Base-by-base conservation (phyloP, 2,888 invertebrate genomes). In the Acleris sparsana region DNA sequence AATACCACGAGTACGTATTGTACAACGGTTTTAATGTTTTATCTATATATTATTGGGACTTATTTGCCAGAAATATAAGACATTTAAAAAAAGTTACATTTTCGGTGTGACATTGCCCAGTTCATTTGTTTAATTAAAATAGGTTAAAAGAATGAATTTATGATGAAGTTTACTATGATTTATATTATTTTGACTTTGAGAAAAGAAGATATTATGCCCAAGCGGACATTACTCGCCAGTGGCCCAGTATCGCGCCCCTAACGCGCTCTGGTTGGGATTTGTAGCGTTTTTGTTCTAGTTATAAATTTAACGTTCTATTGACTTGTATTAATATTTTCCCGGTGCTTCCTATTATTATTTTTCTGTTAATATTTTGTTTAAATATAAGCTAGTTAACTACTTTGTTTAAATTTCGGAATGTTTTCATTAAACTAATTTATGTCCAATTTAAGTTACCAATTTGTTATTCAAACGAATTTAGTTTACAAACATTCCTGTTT, bases 261-360 rank as follows among this genome's bases (percentile, higher is more conserved):
- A 43, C 43, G 43, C 25, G 25, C 25, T 25, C 16, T 43, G 46
- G 2, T 17, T 46, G 17, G 46, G 46, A n/a, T 70, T 75, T 75
- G 74, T 76, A 79, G 73, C 70, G 71, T 77, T 83, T 80, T 82
- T 78, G 77, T 80, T 82, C 75, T 84, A 84, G 80, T 72, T 85
- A 74, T 83, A 79, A 79, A 79, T 75, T 79, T 7, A 46, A 46
- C 17, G 46, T 80, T 79, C 73, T 81, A 79, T 83, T 82, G 77
- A 81, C 77, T 80, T 78, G 78, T 83, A 81, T 82, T 80, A 73
- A 85, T 85, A 82, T 79, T 83, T 86, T 85, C 78, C 88, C 85
- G 89, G 92, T 90, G 92, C 92, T 91, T 92, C 89, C 90, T 87
- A 85, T 84, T 86, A 87, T 88, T 85, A 87, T 89, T 88, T 91